phyloP scores from a whole-genome alignment of 2,797 vertebrate genomes.

The Pelochelys cantorii region DNA sequence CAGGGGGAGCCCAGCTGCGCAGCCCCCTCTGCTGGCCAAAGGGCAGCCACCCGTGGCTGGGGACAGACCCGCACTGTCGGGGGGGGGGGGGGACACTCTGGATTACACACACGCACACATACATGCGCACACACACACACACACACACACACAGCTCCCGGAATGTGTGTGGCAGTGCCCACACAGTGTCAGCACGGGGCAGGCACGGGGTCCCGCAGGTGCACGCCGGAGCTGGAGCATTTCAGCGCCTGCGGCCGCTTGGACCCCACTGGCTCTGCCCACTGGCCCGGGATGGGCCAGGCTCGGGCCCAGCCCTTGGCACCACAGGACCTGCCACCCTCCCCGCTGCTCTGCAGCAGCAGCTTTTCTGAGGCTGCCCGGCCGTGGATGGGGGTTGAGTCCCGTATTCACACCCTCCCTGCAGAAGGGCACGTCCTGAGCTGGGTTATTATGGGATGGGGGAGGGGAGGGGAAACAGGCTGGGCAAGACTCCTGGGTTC shows the following conservation, averaged over 20 bases:
- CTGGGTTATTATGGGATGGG: neutral
- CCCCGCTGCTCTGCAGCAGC: too few species aligned
- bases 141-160: too few species aligned
- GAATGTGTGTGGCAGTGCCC: neutral
- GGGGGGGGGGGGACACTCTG: neutral
- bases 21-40: neutral
- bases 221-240: neutral
- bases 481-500: neutral
- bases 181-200: neutral
- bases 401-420: neutral
- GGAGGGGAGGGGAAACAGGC: neutral
- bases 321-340: too few species aligned
- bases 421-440: neutral
- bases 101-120: neutral
- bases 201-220: neutral
- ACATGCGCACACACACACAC: too few species aligned
- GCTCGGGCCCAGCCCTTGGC: too few species aligned
- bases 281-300: too few species aligned
- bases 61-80: neutral
- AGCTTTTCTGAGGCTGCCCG: neutral
- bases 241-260: neutral
- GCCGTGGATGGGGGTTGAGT: neutral
- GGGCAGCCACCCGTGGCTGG: neutral
- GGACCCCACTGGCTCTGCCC: neutral
- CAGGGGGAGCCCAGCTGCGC: neutral